Evolutionary conservation across 2,888 invertebrate species (phyloP), one percentile per base, ranked within the genome.

Genomic region (Tuta absoluta): DNA sequence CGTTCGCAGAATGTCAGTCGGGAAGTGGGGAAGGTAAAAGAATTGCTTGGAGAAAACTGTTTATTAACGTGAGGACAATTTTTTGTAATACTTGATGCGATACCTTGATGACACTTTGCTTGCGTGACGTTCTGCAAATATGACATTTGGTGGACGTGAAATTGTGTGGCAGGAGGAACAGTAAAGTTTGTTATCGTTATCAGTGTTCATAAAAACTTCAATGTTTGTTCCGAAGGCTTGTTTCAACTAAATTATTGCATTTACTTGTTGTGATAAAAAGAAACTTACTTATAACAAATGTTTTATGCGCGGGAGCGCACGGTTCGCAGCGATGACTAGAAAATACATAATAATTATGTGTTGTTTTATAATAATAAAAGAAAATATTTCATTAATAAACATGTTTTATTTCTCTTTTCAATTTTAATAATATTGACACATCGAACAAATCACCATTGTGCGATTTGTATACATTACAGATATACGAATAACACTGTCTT

Each of bases 351-450:
- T 78, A 74, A 53, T 75, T 79, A 85, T 84, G 87, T 89, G 87
- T 88, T 89, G 87, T 89, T 90, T 89, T 87, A 81, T 85, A 87
- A 87, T 86, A 89, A 89, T 86, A 89, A 90, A 85, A 85, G 51
- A 53, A 87, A 86, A 83, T 86, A 84, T 89, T 88, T 87, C 85
- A 89, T 89, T 84, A 87, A 68, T 77, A 73, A 70, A 67, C 66
- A 78, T 78, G 85, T 91, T 91, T 90, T 82, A 88, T 90, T 91
- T 64, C 60, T 57, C 60, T 53, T 60, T 37, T 59, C 49, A 49
- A 59, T 57, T 63, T 56, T 33, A n/a, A 19, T 23, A n/a, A 53
- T 24, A 14, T 24, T 12, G 23, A 53, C 11, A 53, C 51, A 17
- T 45, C 3, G 4, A 45, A 45, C n/a, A n/a, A 45, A 45, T 45